Conservation (phyloP, 2,113 vertebrate species). For the Gymnarchus niloticus region DNA sequence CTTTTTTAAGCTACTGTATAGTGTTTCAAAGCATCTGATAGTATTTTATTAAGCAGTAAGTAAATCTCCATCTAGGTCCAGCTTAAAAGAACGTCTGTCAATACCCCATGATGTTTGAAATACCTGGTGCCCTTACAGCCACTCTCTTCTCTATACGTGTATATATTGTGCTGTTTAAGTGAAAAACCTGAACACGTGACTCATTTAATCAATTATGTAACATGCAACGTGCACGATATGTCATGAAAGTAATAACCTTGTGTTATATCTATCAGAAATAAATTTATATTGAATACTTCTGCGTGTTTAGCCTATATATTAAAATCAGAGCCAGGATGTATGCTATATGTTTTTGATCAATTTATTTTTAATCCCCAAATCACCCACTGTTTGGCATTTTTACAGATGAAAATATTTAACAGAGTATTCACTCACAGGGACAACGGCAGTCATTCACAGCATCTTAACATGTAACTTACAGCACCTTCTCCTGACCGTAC, state of each 20-base stretch:
- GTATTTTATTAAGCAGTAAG: neutral
- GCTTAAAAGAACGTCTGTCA: neutral
- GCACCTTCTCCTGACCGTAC: neutral
- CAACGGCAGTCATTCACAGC: too few relatives aligned
- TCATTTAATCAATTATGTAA: neutral
- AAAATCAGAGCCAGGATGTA: neutral
- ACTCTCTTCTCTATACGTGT: neutral
- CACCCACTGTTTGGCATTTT: neutral
- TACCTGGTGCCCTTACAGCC: neutral
- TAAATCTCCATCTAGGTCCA: neutral
- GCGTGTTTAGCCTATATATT: neutral
- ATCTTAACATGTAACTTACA: neutral
- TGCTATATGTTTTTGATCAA: neutral
- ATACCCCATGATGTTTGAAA: neutral
- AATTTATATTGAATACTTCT: neutral
- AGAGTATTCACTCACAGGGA: neutral
- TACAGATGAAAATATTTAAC: neutral
- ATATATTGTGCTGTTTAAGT: neutral
- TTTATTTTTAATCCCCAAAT: neutral
- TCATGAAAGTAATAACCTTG: neutral
- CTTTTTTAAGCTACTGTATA: neutral
- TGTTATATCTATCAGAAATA: neutral
- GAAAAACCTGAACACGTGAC: neutral
- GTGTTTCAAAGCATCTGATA: neutral
- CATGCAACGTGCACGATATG: neutral